phyloP scores from a whole-genome alignment of 2,797 vertebrate species.

The Cirrhinus mrigala region DNA sequence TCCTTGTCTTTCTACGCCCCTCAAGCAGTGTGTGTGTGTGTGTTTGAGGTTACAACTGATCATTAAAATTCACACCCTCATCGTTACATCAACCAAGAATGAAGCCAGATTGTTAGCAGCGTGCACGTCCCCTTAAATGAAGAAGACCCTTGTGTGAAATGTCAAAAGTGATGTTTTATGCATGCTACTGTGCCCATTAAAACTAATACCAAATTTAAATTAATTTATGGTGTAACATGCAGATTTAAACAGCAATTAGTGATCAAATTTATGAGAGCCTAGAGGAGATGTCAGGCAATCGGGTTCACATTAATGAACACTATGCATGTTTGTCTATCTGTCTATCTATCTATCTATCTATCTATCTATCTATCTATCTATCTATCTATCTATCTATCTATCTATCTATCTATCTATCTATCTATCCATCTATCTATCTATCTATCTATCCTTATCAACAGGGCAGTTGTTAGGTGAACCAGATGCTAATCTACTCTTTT shows the following conservation, averaged over 20 bases:
- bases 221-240: constrained; percentile 69
- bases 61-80: constrained; percentile 47
- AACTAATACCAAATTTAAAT: constrained; percentile 71
- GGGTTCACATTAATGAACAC: constrained; percentile 38
- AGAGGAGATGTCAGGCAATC: constrained; percentile 25
- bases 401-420: no score
- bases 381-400: no score
- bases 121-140: constrained; percentile 27
- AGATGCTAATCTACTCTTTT: constrained; percentile 24
- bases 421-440: no score
- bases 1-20: background rate
- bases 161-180: constrained; percentile 68
- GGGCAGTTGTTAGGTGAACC: background rate
- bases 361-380: no score
- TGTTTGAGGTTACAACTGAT: constrained; percentile 23
- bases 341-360: no score
- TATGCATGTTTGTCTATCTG: background rate
- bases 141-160: constrained; percentile 57
- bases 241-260: constrained; percentile 76
- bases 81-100: constrained; percentile 30
- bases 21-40: constrained; percentile 5
- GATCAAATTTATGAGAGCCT: constrained; percentile 57
- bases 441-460: no score
- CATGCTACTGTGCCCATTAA: constrained; percentile 70
- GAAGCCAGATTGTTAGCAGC: constrained; percentile 41